Base-by-base conservation (phyloP, 1,140 invertebrate genomes). In the Neomicropteryx cornuta region DNA sequence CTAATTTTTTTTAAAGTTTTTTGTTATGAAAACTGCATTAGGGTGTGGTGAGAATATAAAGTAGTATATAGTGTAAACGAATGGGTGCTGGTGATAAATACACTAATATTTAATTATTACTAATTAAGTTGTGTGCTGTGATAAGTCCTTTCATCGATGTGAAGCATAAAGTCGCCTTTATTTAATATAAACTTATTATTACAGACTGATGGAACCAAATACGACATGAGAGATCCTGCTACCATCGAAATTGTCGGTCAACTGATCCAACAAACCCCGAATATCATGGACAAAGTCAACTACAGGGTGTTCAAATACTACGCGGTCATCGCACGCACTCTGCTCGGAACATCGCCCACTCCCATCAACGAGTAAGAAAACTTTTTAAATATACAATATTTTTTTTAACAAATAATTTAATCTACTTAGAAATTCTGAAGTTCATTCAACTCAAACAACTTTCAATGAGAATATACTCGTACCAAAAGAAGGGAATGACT, bases 241-340 rank as follows among this genome's bases (percentile, higher is more conserved):
- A 62, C 65, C 19, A 49, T 79, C 33, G 69, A 79, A 49, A 68
- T 71, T 35, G 63, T 86, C 23, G 79, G 75, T 19, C 77, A 83
- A 50, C 58, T 79, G 32, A 73, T 83, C 47, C 77, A 84, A 68
- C 69, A 70, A 5, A 83, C 81, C 48, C 56, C 60, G n/a, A 75
- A 83, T 41, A 72, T 73, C 4, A 68, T 66, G 41, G 76, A 81
- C 48, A 55, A 56, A 18, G 55, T 65, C 38, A 78, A 65, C n/a
- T n/a, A n/a, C 28, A 51, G 70, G 24, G 60, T 68, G 43, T 62
- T 68, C 47, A 68, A 66, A 38, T 73, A 70, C 37, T 72, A 75
- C 44, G 70, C 71, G 48, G 39, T 61, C 29, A 58, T 58, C 39
- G 55, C 61, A 22, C 66, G 68, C 46, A 64, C 56, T 46, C 52